Base-by-base conservation (phyloP, 2,888 invertebrate genomes). In the Phlogophora meticulosa region DNA sequence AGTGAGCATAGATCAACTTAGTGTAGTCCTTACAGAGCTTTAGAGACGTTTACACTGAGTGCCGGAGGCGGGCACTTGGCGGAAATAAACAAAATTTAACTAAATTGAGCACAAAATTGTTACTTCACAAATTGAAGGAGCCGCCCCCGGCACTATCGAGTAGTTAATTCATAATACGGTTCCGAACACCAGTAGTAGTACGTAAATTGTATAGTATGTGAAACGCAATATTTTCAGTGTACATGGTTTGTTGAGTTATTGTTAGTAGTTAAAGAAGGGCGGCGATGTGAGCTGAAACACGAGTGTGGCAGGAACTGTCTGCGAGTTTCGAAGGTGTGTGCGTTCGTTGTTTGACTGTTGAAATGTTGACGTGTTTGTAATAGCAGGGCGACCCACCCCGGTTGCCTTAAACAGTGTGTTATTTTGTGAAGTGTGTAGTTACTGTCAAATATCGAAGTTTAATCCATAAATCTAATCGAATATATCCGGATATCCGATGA, bases 161-260 rank as follows among this genome's bases (percentile, higher is more conserved):
- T 91, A 92, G 89, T 87, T 89, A 89, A 87, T 85, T 83, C 82
- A 84, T 88, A 88, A 91, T 90, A 92, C 90, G 93, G 88, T 90
- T 90, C 85, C 87, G 84, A 93, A 94, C 94, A 94, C 94, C 93
- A 94, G 86, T 94, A 94, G 94, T 28, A 28, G 28, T 88, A 87
- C 85, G 90, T 94, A 93, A 92, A 90, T 90, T 93, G 91, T 93
- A 91, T 90, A 92, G 87, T 90, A 87, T 87, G 87, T 90, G 88
- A 88, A 91, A 90, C 90, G 91, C 91, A 92, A 93, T 93, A 93
- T 88, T 89, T 90, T 91, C 89, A 86, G 81, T 93, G 91, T 92
- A 89, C 80, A 92, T 91, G 88, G 85, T 89, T 92, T 92, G 92
- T 92, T 93, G 90, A 91, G 87, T 93, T 83, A 78, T 46, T 82